A percentile compares a stretch with the other conserved stretches of the same genome.
Evolutionary conservation across 2,797 vertebrate species (phyloP).

Genomic region (Benthosema pterotum): DNA sequence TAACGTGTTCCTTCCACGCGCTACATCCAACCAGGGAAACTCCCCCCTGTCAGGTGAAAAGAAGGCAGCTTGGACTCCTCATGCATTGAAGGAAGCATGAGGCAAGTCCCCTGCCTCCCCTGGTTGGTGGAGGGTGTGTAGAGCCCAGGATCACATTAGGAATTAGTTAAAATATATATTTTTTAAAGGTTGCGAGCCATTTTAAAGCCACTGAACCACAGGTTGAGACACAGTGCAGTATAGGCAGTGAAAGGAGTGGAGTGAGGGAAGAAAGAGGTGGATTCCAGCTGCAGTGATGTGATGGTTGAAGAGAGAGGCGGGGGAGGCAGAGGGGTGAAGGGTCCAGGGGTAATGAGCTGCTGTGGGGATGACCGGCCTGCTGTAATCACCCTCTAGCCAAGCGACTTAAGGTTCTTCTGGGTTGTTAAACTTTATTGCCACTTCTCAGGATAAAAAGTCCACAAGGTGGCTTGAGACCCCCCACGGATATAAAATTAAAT

Average conservation of each 20-base stretch:
- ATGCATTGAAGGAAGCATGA: too few species aligned
- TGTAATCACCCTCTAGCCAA: conserved; percentile 31
- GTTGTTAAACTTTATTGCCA: conserved; percentile 10
- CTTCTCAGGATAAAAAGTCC: conserved; percentile 2
- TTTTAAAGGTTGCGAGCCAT: too few species aligned
- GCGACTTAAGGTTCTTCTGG: conserved; percentile 17
- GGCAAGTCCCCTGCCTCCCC: too few species aligned
- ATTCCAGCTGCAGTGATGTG: conserved; percentile 37
- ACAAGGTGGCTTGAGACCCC: conserved; percentile 14
- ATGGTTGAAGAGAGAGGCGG: conserved; percentile 16
- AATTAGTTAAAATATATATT: too few species aligned
- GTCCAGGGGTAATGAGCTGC: conserved; percentile 45
- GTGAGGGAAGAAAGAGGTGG: conserved; percentile 1
- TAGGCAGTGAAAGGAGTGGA: conserved; percentile 20
- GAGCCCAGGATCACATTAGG: too few species aligned
- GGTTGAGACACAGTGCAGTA: background rate
- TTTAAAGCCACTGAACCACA: too few species aligned
- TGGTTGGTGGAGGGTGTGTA: too few species aligned
- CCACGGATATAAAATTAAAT: too few species aligned
- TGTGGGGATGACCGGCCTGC: conserved; percentile 18
- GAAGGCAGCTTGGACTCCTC: too few species aligned
- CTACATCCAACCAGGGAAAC: too few species aligned
- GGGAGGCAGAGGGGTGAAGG: conserved; percentile 19
- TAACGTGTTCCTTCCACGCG: too few species aligned
- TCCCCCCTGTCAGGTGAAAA: too few species aligned